Evolutionary conservation across 2,888 invertebrate genomes (phyloP).

Genomic region (Conchocele bisecta): DNA sequence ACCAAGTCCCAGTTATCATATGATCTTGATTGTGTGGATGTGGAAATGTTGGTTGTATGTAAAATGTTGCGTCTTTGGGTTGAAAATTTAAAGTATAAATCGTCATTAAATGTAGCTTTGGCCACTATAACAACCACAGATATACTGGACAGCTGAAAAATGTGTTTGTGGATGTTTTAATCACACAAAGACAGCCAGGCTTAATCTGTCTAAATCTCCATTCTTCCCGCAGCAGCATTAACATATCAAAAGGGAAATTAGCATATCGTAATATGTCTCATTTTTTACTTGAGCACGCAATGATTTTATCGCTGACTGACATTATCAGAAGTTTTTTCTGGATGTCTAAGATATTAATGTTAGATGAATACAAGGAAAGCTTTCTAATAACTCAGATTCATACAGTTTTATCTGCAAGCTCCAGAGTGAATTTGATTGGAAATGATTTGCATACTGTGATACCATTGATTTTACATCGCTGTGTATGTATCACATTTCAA

Average conservation of each 20-base stretch:
- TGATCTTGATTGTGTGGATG: too few species aligned
- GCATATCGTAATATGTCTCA: constrained; percentile 63
- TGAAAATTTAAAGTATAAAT: too few species aligned
- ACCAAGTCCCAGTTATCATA: too few species aligned
- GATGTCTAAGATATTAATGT: background rate
- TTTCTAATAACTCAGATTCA: constrained; percentile 51
- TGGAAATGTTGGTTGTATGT: too few species aligned
- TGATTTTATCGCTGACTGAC: constrained; percentile 49
- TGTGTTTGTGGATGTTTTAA: constrained; percentile 41
- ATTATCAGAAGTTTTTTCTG: constrained; percentile 37
- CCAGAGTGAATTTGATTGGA: constrained; percentile 52
- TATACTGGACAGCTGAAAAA: too few species aligned
- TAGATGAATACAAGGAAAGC: constrained; percentile 43
- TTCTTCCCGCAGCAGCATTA: constrained; percentile 49
- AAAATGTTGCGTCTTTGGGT: too few species aligned
- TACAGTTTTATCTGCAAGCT: constrained; percentile 50
- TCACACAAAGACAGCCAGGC: constrained; percentile 59
- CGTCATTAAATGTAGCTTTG: too few species aligned
- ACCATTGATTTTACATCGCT: constrained; percentile 63
- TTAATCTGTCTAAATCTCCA: constrained; percentile 61
- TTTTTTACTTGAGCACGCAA: constrained; percentile 50
- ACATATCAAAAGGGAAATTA: constrained; percentile 58
- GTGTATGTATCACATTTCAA: constrained; percentile 57
- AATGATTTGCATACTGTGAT: constrained; percentile 60
- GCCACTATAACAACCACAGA: too few species aligned